A percentile compares a stretch with the other conserved stretches of the same genome.
Conservation (phyloP, 2,113 vertebrate genomes). For the Eublepharis macularius region DNA sequence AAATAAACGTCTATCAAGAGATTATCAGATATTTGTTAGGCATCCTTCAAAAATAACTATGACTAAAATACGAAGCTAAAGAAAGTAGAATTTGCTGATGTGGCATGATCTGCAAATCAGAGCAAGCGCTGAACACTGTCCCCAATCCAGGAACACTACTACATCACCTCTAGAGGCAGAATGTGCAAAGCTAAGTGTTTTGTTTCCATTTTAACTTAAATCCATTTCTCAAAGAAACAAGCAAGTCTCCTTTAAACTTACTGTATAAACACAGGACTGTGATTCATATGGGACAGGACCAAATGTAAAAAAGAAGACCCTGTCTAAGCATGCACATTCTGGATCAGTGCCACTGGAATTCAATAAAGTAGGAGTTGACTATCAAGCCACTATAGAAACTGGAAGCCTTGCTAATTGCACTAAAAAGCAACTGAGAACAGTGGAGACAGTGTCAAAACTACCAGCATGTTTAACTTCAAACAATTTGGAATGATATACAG, state of each 20-base stretch:
- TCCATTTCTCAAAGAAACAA: not conserved
- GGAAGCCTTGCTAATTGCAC: not conserved
- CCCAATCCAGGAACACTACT: not conserved
- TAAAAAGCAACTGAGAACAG: not conserved
- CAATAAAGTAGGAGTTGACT: not conserved
- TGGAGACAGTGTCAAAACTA: not conserved
- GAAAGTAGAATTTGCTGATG: not conserved
- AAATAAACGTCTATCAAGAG: not conserved
- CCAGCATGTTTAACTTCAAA: not conserved
- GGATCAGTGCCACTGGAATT: not conserved
- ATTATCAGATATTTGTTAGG: slow-evolving; percentile 6
- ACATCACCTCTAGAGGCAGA: not conserved
- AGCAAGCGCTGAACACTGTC: not conserved
- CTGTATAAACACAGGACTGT: not conserved
- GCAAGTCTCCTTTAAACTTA: not conserved
- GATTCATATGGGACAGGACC: not conserved
- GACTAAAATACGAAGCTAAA: not conserved
- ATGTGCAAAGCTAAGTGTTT: not conserved
- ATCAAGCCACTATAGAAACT: not conserved
- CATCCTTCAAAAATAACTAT: not conserved
- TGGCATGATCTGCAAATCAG: not conserved
- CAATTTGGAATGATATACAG: not conserved
- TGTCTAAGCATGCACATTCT: not conserved
- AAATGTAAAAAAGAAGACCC: not conserved
- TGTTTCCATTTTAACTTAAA: not conserved